phyloP scores from a whole-genome alignment of 2,888 invertebrate genomes.

The Drosophila antonietae region DNA sequence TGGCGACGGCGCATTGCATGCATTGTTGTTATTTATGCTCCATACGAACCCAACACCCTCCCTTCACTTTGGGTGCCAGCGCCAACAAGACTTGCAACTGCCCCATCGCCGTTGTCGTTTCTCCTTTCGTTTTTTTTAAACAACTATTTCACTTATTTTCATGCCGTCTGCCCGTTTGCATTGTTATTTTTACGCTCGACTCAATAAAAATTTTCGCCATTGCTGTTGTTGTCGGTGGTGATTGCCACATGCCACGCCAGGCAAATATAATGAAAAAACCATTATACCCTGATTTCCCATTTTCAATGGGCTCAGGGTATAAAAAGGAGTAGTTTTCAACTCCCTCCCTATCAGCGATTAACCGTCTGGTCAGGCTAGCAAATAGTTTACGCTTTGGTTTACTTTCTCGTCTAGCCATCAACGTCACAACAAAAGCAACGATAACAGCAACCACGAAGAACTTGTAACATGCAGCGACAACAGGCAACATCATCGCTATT shows the following conservation, averaged over 20 bases:
- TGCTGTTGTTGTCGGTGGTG: slow-evolving; percentile 16
- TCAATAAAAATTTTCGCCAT: slow-evolving; percentile 73
- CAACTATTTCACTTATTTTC: slow-evolving; percentile 80
- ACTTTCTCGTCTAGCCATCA: slow-evolving; percentile 50
- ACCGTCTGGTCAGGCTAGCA: slow-evolving; percentile 41
- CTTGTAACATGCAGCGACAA: slow-evolving; percentile 26
- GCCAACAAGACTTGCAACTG: slow-evolving; percentile 26
- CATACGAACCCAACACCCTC: slow-evolving; percentile 48
- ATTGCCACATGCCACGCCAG: slow-evolving; percentile 72
- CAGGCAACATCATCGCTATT: slow-evolving; percentile 74
- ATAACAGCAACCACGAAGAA: slow-evolving; percentile 16
- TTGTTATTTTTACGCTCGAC: slow-evolving; percentile 80
- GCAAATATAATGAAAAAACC: slow-evolving; percentile 70
- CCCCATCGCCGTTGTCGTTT: slow-evolving; percentile 35
- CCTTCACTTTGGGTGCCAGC: background rate
- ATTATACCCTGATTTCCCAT: too few species aligned
- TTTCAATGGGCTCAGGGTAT: too few species aligned
- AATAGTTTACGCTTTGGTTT: slow-evolving; percentile 60
- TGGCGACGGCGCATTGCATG: slow-evolving; percentile 70
- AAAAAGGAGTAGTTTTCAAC: slow-evolving; percentile 47
- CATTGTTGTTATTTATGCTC: slow-evolving; percentile 78
- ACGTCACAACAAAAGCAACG: slow-evolving; percentile 32
- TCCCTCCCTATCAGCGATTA: slow-evolving; percentile 45
- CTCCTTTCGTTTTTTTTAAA: slow-evolving; percentile 41
- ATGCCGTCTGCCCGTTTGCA: slow-evolving; percentile 73